Conservation (phyloP, 2,113 vertebrate genomes). For the Hystrix cristata region DNA sequence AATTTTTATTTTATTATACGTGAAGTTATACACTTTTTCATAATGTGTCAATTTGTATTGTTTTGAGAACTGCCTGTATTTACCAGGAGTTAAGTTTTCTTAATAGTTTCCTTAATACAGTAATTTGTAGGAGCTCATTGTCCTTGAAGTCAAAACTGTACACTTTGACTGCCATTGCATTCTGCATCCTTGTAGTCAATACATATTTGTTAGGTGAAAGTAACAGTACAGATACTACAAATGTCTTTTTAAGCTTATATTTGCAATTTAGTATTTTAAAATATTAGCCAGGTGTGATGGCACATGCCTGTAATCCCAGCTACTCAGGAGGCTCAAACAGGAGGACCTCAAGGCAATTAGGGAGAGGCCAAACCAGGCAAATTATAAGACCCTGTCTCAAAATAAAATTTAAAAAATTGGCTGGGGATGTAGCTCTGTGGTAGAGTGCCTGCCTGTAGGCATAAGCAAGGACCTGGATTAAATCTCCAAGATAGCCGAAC, state of each 20-base stretch:
- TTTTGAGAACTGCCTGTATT: neutral
- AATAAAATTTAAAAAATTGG: neutral
- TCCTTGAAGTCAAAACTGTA: neutral
- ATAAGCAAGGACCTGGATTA: neutral
- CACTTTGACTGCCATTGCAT: neutral
- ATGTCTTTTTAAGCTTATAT: conserved; percentile 20
- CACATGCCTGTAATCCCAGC: neutral
- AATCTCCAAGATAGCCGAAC: neutral
- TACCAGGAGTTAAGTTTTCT: neutral
- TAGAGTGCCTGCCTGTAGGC: neutral
- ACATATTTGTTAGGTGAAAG: conserved; percentile 30
- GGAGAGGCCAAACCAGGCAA: neutral
- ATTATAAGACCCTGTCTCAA: neutral
- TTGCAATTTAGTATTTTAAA: conserved; percentile 31
- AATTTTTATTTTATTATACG: conserved; percentile 17
- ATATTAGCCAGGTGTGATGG: neutral
- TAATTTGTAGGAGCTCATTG: neutral
- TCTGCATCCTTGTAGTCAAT: neutral
- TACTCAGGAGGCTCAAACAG: neutral
- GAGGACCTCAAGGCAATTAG: neutral
- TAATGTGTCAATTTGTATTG: neutral
- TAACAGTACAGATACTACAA: neutral
- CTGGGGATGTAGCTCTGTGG: neutral
- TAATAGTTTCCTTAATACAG: neutral
- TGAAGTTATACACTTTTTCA: neutral